Base-by-base conservation (phyloP, 92 coral and sea anemone genomes). In the Phenganax subtilis region DNA sequence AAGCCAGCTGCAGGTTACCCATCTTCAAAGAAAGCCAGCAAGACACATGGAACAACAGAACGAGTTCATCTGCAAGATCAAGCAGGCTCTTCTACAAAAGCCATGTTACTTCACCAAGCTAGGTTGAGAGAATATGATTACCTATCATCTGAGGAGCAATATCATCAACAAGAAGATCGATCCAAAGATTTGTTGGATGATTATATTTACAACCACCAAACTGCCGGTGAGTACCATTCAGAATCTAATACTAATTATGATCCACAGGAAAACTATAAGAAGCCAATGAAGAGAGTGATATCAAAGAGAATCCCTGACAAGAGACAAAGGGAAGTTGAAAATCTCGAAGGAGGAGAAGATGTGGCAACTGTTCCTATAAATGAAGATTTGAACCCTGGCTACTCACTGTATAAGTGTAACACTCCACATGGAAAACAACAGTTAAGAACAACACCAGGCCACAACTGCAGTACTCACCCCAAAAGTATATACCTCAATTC, bases 141-240 rank as follows among this genome's bases (percentile, higher is more conserved):
- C 30, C 70, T 64, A 20, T 55, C 53, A 12, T n/a, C 53, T 6
- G 69, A 28, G 55, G 31, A 51, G 28, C 81, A 8, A 56, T 25
- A 44, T 5, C 20, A 75, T 3, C 29, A 17, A 55, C 29, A 56
- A 29, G 10, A 17, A 75, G 57, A 44, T 76, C 51, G 31, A 25
- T 37, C 81, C 12, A 37, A 76, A 12, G 55, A 30, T 0, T 52
- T 64, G 31, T 76, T 76, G 20, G 81, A 76, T 54, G 54, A 57
- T 37, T 59, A 76, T 76, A 76, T 59, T 14, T 60, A 61, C 10
- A 76, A 76, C 55, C 56, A 59, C 12, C 81, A 60, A 47, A 76
- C 9, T 59, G 53, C 70, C 27, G 54, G 55, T 12, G 51, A 59
- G 15, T 30, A 76, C 31, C 8, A 76, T 54, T 1, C 66, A 6